Percentiles rank a stretch among this genome's conserved stretches.
These are phyloP conservation scores for Labeo calbasu DNA, from an alignment of 2,797 vertebrate genomes.

Conservation along the genomic window DNA sequence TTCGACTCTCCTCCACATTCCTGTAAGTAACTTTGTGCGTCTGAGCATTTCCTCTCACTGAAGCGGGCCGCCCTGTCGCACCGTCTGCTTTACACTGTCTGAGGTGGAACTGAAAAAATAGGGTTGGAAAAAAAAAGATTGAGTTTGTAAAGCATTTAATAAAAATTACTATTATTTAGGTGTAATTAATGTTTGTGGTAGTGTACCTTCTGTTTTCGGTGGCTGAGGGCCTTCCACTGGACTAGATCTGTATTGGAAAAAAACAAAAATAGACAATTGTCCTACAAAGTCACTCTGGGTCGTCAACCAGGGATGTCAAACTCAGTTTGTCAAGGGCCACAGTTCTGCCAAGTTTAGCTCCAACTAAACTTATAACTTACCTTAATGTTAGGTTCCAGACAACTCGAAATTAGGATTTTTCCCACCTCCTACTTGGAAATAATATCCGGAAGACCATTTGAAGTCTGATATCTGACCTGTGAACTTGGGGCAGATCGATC, in stretches of 20 bases:
- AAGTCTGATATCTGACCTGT: too few relatives aligned
- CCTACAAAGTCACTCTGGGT: neutral
- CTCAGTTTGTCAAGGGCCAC: neutral
- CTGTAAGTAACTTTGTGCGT: slow-evolving; percentile 24
- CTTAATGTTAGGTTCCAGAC: too few relatives aligned
- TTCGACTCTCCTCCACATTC: slow-evolving; percentile 44
- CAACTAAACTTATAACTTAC: neutral
- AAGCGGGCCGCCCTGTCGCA: slow-evolving; percentile 31
- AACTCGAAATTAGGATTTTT: too few relatives aligned
- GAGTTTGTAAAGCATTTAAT: neutral
- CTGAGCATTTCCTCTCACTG: slow-evolving; percentile 16
- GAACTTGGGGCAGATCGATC: too few relatives aligned
- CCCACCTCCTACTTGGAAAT: too few relatives aligned
- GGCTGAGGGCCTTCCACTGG: slow-evolving; percentile 71
- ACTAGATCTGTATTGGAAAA: slow-evolving; percentile 63
- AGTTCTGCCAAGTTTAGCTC: neutral
- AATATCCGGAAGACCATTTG: too few relatives aligned
- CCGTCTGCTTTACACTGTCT: slow-evolving; percentile 73
- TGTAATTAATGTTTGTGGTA: neutral
- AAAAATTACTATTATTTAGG: neutral
- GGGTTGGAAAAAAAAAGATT: slow-evolving; percentile 29
- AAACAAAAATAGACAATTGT: slow-evolving; percentile 11
- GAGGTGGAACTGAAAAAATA: slow-evolving; percentile 76
- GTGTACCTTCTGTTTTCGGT: slow-evolving; percentile 78
- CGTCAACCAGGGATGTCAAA: neutral